These are phyloP conservation scores for Mormyrops attenuatus DNA, from an alignment of 2,797 vertebrate species.

Conservation along the genomic window DNA sequence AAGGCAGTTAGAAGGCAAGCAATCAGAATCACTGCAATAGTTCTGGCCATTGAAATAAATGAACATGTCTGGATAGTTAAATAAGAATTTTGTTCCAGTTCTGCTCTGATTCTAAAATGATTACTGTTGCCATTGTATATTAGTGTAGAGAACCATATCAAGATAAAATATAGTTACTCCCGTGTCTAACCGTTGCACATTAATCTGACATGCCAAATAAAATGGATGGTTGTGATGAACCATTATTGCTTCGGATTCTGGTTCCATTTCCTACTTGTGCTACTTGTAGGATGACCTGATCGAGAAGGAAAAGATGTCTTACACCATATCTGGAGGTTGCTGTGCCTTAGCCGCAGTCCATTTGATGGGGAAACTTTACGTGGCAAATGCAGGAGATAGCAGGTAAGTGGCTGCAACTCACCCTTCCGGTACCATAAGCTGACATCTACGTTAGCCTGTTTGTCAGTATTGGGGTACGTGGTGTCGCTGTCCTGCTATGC, in stretches of 20 bases:
- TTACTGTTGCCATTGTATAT: background rate
- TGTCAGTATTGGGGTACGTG: background rate
- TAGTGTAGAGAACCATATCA: background rate
- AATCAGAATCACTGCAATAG: background rate
- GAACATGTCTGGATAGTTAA: background rate
- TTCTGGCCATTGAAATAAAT: background rate
- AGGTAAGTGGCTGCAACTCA: conserved; percentile 62
- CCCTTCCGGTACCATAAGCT: background rate
- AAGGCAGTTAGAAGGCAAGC: background rate
- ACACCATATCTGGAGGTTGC: conserved; percentile 82
- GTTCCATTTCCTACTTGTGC: background rate
- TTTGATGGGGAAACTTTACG: conserved; percentile 89
- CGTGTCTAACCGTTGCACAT: background rate
- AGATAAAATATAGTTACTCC: background rate
- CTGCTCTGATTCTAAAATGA: conserved; percentile 8
- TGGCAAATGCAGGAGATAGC: conserved; percentile 96
- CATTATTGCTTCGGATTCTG: background rate
- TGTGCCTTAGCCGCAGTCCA: conserved; percentile 84
- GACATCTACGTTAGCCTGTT: background rate
- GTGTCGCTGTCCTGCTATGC: background rate
- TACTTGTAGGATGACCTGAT: conserved; percentile 80
- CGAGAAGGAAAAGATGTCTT: conserved; percentile 73
- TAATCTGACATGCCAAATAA: background rate
- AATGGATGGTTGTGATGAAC: background rate
- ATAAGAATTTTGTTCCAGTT: conserved; percentile 6